phyloP scores from a whole-genome alignment of 37 sponge, comb jelly and placozoan species.

The Hexactinellida sp. region DNA sequence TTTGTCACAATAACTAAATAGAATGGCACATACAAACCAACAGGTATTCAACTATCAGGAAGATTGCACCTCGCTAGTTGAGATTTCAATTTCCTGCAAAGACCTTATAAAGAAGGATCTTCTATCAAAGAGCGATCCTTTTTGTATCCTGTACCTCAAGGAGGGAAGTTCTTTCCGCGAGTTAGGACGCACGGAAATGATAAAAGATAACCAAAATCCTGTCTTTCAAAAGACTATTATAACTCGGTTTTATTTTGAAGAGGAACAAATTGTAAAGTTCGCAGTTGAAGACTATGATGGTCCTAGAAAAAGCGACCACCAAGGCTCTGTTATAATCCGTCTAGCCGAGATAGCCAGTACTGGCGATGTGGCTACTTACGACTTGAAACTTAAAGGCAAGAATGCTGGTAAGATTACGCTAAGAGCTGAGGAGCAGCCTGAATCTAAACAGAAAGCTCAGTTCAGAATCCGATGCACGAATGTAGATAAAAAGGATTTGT shows the following conservation, averaged over 20 bases:
- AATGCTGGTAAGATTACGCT: slow-evolving; percentile 45
- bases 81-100: slow-evolving; percentile 57
- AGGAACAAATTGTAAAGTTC: slow-evolving; percentile 69
- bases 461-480: slow-evolving; percentile 56
- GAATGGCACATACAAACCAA: neutral
- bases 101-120: slow-evolving; percentile 52
- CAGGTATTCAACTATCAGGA: neutral
- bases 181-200: slow-evolving; percentile 62
- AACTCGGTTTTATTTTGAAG: slow-evolving; percentile 84
- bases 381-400: slow-evolving; percentile 45
- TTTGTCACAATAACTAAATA: too few relatives aligned
- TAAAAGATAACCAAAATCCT: slow-evolving; percentile 76
- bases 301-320: slow-evolving; percentile 40
- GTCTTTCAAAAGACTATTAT: slow-evolving; percentile 69
- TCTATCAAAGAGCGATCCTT: slow-evolving; percentile 85
- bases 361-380: slow-evolving; percentile 35
- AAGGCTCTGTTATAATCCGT: slow-evolving; percentile 50
- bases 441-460: slow-evolving; percentile 47
- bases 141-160: slow-evolving; percentile 43
- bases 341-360: slow-evolving; percentile 66
- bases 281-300: slow-evolving; percentile 68
- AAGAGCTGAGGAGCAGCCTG: slow-evolving; percentile 56
- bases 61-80: slow-evolving; percentile 39
- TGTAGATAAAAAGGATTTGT: slow-evolving; percentile 89
- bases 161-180: slow-evolving; percentile 31